Evolutionary conservation across 2,888 invertebrate species (phyloP), one percentile per base, ranked within the genome.

Genomic region (Drosophila atroscutellata): DNA sequence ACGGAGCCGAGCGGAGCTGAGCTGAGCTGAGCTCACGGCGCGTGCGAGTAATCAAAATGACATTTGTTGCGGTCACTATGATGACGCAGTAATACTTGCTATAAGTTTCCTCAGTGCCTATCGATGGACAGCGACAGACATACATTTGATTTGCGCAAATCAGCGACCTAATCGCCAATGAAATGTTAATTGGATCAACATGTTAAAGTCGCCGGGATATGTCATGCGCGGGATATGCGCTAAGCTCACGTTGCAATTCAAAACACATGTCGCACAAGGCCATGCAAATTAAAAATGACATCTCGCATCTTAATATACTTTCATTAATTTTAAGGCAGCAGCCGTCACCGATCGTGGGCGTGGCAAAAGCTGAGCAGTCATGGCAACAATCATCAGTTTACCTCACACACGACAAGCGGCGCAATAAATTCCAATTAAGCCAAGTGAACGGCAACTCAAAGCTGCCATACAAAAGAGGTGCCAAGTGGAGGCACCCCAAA

Each of bases 41-140:
- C 72, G 80, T 85, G 83, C 70, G 70, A 79, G 88, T 79, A 86
- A 86, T 86, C 85, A 89, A 87, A 87, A 83, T 81, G 77, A 75
- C 85, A 87, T 89, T 89, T 85, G 61, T 69, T 72, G 57, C 62
- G 70, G 56, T 28, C 72, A 52, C 73, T 54, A 72, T 66, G 68
- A 77, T 69, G 62, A 62, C 66, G 80, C 64, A 61, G 28, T 64
- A 64, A 80, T 80, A 61, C 60, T 70, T 70, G 70, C 69, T 72
- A 81, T 77, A 66, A 59, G 64, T 65, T 69, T 58, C 13, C 72
- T 28, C 45, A 55, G 42, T 51, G 55, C 51, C 60, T 51, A 72
- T 60, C 71, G 64, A n/a, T 36, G 42, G 50, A 32, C 9, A 32
- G 15, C 58, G 32, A 6, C n/a, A 15, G 11, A n/a, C 13, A 28